Conservation (phyloP, 2,113 vertebrate genomes). For the Megaptera novaeangliae region DNA sequence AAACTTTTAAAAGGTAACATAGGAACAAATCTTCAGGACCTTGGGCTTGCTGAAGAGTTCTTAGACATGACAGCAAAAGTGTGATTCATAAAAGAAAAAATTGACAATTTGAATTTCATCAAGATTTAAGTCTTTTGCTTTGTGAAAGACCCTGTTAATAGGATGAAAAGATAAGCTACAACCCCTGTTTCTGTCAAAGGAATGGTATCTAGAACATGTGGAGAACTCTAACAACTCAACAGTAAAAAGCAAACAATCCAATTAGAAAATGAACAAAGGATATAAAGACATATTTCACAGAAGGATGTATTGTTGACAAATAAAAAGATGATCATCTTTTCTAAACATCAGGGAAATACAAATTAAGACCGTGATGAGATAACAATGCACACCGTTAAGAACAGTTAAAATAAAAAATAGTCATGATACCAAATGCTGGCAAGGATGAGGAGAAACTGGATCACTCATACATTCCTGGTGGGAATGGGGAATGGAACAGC, state of each 20-base stretch:
- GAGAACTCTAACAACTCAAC: background rate
- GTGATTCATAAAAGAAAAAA: conserved; percentile 6
- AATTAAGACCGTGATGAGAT: background rate
- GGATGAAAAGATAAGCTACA: background rate
- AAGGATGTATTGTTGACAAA: background rate
- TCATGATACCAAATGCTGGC: background rate
- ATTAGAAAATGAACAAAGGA: background rate
- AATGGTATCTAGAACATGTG: background rate
- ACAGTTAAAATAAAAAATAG: background rate
- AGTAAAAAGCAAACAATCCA: background rate
- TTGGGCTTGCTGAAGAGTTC: background rate
- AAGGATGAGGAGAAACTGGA: background rate
- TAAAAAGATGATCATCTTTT: background rate
- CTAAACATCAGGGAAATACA: background rate
- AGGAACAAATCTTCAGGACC: background rate
- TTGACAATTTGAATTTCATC: background rate
- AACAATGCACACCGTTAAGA: background rate
- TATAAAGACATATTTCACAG: background rate
- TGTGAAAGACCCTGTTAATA: background rate
- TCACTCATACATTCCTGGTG: background rate
- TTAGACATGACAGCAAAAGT: background rate
- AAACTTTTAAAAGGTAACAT: background rate
- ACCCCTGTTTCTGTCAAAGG: background rate
- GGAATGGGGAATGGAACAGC: background rate
- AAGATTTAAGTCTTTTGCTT: background rate